These are phyloP conservation scores for Cataglyphis hispanica DNA, from an alignment of 1,140 invertebrate species.

Conservation along the genomic window DNA sequence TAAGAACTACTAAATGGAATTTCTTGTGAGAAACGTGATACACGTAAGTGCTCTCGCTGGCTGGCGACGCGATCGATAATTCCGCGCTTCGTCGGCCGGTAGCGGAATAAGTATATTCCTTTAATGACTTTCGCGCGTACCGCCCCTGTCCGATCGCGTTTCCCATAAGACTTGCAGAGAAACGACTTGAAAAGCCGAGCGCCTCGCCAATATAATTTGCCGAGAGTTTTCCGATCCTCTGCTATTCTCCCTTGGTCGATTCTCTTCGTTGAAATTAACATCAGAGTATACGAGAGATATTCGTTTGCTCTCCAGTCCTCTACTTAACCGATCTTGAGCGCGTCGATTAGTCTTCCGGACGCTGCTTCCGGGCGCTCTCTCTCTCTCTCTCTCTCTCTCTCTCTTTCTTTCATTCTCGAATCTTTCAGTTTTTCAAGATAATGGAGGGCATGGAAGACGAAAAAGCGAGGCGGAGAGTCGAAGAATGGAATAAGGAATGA, in stretches of 20 bases:
- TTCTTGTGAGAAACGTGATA: conserved; percentile 38
- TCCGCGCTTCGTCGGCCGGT: conserved; percentile 33
- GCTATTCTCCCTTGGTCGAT: background rate
- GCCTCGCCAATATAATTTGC: conserved; percentile 42
- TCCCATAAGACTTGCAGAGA: conserved; percentile 43
- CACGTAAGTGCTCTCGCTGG: conserved; percentile 21
- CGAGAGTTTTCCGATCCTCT: conserved; percentile 53
- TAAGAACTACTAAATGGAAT: conserved; percentile 13
- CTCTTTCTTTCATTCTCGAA: too few relatives aligned
- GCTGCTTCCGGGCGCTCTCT: background rate
- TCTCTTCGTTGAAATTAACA: conserved; percentile 46
- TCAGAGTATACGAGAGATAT: conserved; percentile 27
- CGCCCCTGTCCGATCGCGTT: conserved; percentile 47
- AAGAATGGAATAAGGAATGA: conserved; percentile 50
- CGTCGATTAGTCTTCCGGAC: conserved; percentile 59
- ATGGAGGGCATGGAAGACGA: conserved; percentile 47
- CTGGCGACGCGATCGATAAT: conserved; percentile 35
- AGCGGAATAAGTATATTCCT: conserved; percentile 52
- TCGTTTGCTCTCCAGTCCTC: conserved; percentile 49
- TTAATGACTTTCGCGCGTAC: conserved; percentile 50
- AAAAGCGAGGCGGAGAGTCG: conserved; percentile 26
- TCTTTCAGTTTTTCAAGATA: conserved; percentile 46
- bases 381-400: background rate
- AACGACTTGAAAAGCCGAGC: conserved; percentile 33
- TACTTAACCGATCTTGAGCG: conserved; percentile 59